Percentiles rank a stretch among this genome's conserved stretches.
Conservation (phyloP, 2,113 vertebrate genomes). For the Carlito syrichta region DNA sequence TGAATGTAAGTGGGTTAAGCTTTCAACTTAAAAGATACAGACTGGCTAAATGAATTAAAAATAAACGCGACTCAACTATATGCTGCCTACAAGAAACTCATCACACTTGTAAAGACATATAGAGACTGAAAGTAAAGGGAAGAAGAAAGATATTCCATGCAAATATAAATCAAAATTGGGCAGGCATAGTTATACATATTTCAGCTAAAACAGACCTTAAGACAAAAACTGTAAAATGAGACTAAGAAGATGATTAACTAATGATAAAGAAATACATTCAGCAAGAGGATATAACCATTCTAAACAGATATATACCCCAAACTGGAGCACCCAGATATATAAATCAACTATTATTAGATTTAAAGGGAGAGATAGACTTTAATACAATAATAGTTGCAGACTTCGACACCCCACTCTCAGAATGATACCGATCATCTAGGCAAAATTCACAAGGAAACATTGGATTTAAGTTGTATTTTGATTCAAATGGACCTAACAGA, state of each 20-base stretch:
- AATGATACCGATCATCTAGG: background rate
- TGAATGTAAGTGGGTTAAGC: background rate
- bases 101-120: background rate
- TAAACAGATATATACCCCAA: background rate
- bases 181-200: background rate
- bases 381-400: background rate
- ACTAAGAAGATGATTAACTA: background rate
- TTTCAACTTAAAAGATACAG: background rate
- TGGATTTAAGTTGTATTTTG: background rate
- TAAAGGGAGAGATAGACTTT: background rate
- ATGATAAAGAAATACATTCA: background rate
- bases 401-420: background rate
- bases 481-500: background rate
- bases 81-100: background rate
- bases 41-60: background rate
- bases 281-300: background rate
- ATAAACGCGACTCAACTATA: background rate
- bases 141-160: background rate
- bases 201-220: background rate
- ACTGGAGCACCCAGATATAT: background rate
- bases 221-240: background rate
- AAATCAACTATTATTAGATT: background rate
- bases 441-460: background rate
- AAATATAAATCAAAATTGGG: background rate
- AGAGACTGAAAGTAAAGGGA: background rate